phyloP scores from a whole-genome alignment of 2,797 vertebrate genomes.

The Otolemur crassicaudatus region DNA sequence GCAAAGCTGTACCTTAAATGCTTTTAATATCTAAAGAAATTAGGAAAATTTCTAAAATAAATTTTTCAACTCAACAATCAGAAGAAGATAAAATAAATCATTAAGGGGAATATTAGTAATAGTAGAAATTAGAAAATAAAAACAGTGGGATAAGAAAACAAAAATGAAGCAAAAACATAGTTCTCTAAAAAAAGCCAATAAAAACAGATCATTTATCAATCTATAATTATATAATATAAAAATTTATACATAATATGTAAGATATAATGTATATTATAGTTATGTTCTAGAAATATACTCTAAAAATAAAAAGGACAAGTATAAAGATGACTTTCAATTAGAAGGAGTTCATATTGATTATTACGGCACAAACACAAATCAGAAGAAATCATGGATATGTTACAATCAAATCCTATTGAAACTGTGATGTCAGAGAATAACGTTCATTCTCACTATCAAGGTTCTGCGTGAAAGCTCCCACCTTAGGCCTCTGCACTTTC shows the following conservation, averaged over 20 bases:
- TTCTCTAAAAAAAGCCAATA: not conserved
- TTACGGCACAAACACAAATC: not conserved
- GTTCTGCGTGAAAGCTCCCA: not conserved
- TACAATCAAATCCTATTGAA: not conserved
- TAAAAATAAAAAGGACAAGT: conserved; percentile 22
- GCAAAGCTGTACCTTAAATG: not conserved
- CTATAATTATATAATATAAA: not conserved
- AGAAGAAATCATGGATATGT: not conserved
- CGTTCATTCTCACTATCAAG: not conserved
- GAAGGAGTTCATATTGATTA: conserved; percentile 7
- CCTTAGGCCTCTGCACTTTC: not conserved
- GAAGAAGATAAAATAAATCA: conserved; percentile 22
- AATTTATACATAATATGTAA: not conserved
- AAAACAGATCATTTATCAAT: not conserved
- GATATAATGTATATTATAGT: not conserved
- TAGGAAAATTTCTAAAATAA: not conserved
- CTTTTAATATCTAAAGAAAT: not conserved
- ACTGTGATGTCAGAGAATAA: not conserved
- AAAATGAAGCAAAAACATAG: not conserved
- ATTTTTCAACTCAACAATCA: not conserved
- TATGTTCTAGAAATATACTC: not conserved
- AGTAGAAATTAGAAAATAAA: conserved; percentile 3
- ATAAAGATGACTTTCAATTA: not conserved
- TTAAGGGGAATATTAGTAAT: not conserved
- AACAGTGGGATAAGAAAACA: not conserved